These are phyloP conservation scores for Drosophila arawakana DNA, from an alignment of 1,140 invertebrate genomes.

Conservation along the genomic window DNA sequence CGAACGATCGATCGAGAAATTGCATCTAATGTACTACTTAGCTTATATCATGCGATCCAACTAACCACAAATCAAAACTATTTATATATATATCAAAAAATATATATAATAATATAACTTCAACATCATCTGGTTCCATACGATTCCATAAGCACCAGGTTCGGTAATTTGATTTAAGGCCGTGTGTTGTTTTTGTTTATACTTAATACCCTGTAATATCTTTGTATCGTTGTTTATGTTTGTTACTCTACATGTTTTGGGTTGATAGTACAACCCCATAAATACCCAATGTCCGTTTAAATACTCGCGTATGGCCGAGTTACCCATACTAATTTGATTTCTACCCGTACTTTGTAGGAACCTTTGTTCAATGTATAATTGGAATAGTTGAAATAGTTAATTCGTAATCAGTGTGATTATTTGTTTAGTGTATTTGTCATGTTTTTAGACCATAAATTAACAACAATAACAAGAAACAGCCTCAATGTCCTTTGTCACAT, in stretches of 20 bases:
- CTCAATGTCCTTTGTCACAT: slow-evolving; percentile 49
- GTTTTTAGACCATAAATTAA: slow-evolving; percentile 24
- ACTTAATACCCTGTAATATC: slow-evolving; percentile 39
- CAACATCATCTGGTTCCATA: slow-evolving; percentile 79
- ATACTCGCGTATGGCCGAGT: slow-evolving; percentile 3
- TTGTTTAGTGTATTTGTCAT: slow-evolving; percentile 61
- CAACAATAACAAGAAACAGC: slow-evolving; percentile 25
- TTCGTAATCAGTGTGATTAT: slow-evolving; percentile 58
- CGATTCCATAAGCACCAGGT: slow-evolving; percentile 72
- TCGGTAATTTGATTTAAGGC: slow-evolving; percentile 72
- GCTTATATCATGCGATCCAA: slow-evolving; percentile 72
- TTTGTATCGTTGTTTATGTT: slow-evolving; percentile 45
- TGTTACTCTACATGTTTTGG: slow-evolving; percentile 26
- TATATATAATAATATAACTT: slow-evolving; percentile 36
- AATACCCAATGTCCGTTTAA: slow-evolving; percentile 19
- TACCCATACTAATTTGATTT: slow-evolving; percentile 33
- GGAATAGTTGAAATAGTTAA: slow-evolving; percentile 51
- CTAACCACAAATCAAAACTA: slow-evolving; percentile 49
- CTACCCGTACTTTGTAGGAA: slow-evolving; percentile 61
- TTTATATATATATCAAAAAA: slow-evolving; percentile 47
- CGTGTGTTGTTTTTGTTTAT: slow-evolving; percentile 55
- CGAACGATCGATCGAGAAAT: slow-evolving; percentile 58
- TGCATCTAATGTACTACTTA: slow-evolving; percentile 55
- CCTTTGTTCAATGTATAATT: slow-evolving; percentile 50
- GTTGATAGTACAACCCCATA: slow-evolving; percentile 13